phyloP scores from a whole-genome alignment of 2,888 invertebrate species.

The Lasius platythorax region DNA sequence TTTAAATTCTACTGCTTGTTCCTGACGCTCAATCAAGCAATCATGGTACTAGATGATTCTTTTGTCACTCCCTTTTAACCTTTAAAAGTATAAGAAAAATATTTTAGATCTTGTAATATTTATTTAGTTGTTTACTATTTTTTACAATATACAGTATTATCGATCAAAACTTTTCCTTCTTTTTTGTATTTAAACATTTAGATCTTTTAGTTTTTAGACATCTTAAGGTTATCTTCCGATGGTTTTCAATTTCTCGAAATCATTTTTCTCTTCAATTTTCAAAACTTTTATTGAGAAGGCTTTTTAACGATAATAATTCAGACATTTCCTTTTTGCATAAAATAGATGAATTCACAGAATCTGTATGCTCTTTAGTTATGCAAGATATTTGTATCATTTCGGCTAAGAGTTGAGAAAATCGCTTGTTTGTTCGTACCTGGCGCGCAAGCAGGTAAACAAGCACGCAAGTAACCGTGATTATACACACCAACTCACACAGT shows the following conservation, averaged over 20 bases:
- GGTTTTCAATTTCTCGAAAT: too few relatives aligned
- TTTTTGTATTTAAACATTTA: neutral
- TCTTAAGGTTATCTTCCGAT: neutral
- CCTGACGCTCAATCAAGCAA: too few relatives aligned
- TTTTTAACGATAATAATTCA: too few relatives aligned
- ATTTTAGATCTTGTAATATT: neutral
- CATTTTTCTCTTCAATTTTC: too few relatives aligned
- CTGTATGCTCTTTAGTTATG: neutral
- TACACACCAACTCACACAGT: conserved; percentile 11
- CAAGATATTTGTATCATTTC: neutral
- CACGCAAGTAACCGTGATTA: neutral
- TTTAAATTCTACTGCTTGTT: too few relatives aligned
- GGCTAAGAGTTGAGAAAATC: neutral
- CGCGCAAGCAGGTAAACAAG: conserved; percentile 35
- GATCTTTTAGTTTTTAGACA: neutral
- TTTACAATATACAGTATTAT: too few relatives aligned
- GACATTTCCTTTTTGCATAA: too few relatives aligned
- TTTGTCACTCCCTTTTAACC: too few relatives aligned
- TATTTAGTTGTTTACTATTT: neutral
- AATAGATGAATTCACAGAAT: too few relatives aligned
- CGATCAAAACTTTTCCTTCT: neutral
- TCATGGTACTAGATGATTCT: too few relatives aligned
- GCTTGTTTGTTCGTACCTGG: neutral
- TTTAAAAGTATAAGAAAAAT: neutral
- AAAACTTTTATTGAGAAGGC: too few relatives aligned